These are phyloP conservation scores for Heliconius ismenius DNA, from an alignment of 2,888 invertebrate genomes.

Conservation along the genomic window DNA sequence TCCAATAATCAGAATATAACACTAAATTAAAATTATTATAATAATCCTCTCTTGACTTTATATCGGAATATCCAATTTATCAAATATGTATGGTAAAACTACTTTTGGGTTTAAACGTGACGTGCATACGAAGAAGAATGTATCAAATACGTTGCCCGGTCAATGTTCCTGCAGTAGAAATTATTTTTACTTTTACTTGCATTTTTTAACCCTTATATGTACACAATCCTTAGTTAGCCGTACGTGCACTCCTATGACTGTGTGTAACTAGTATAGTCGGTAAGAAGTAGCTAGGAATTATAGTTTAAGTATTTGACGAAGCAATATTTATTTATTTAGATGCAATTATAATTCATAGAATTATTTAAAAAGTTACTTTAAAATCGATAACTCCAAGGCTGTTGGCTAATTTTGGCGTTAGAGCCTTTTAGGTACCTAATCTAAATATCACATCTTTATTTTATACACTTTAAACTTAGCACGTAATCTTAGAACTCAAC, in stretches of 20 bases:
- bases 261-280: no score
- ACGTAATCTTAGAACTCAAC: neutral
- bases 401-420: neutral
- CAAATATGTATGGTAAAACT: constrained; percentile 6
- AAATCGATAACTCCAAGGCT: neutral
- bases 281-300: no score
- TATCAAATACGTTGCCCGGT: constrained; percentile 26
- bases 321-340: no score
- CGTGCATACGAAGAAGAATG: constrained; percentile 14
- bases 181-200: constrained; percentile 19
- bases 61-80: neutral
- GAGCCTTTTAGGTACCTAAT: neutral
- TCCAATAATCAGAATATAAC: neutral
- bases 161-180: constrained; percentile 19
- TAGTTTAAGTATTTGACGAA: no score
- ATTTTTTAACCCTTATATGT: neutral
- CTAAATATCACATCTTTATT: neutral
- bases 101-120: constrained; percentile 21
- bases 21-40: neutral
- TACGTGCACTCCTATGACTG: no score
- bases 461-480: neutral
- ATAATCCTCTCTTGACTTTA: neutral
- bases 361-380: neutral
- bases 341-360: no score
- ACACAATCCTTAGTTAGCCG: neutral